Evolutionary conservation across 53 echinoderm and acorn worm species (phyloP), one percentile per base, ranked within the genome.

Genomic region (Actinopyga echinites): DNA sequence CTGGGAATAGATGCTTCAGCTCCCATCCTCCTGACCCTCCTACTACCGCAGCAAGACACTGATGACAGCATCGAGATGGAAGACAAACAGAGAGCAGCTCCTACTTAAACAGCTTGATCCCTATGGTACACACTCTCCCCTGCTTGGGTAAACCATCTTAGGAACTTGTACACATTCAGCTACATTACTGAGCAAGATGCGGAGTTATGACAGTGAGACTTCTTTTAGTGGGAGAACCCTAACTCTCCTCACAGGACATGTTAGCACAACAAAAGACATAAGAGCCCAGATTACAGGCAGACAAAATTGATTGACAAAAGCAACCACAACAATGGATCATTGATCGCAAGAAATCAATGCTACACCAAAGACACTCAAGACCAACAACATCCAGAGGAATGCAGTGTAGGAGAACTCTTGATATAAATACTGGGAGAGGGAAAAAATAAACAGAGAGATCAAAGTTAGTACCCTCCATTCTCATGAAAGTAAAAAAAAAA

Each of bases 221-320:
- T 11, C 63, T 62, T 30, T 5, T 25, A 62, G 31, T 22, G 4
- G 12, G 21, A 37, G 17, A 68, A 38, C 68, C 34, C 31, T 33
- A 8, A 22, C 37, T 35, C 37, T n/a, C 34, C 22, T 19, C 68
- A 36, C 7, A 32, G 21, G 35, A 34, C 8, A 36, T 68, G 68
- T 68, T 38, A 68, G 68, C 34, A 68, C 37, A 17, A 68, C 68
- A 68, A 68, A 68, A 38, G 68, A 68, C 35, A 36, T 68, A 68
- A 32, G 17, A 68, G 68, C 34, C 37, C 68, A 68, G 68, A 68
- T 68, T 68, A 68, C 68, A 68, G 68, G 68, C 6, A 68, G 68
- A 68, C 68, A 68, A 34, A 68, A 68, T 68, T 68, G 68, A 68
- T 68, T 68, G 68, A 68, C 37, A 21, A 63, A 63, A 31, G 31